Base-by-base conservation (phyloP, 2,113 vertebrate genomes). In the Otus sunia region DNA sequence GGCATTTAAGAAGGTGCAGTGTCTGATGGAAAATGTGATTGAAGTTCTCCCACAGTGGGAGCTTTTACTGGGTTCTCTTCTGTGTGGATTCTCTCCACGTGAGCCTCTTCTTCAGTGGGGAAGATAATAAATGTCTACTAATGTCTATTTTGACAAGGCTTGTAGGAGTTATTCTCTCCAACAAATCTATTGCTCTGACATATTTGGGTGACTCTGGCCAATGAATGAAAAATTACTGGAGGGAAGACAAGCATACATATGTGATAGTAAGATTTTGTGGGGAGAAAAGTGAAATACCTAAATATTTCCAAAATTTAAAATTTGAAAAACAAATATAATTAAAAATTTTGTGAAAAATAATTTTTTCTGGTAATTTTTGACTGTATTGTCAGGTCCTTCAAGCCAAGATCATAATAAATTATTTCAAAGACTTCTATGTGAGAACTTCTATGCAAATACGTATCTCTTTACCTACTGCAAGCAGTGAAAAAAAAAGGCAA, bases 31-130 rank as follows among this genome's bases (percentile, higher is more conserved):
- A 96, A 75, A 77, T 85, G n/a, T 95, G 93, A 96, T 89, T 96
- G 93, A 97, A 94, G 69, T 71, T 91, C 96, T 97, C 94, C 95
- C 94, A 91, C 49, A 75, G 47, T 85, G 95, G 96, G 94, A 96
- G 76, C 27, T 87, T 92, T 94, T 72, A 74, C 84, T 78, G 60
- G 43, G 36, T 84, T 81, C 36, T 10, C 15, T 78, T 94, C 64
- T 56, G 21, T 85, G 64, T 89, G 77, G 59, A 96, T 96, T 96
- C 76, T 92, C 60, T 94, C 89, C 60, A 91, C 3, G 10, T 91
- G 86, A 91, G 6, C 37, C 20, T 91, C 84, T 92, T 71, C 41
- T 84, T 92, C 69, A 81, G 23, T 56, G n/a, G 11, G 55, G 41
- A 71, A 41, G 67, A 25, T 72, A 94, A 94, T 66, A 89, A 89